A percentile compares a stretch with the other conserved stretches of the same genome.
These are phyloP conservation scores for Sminthurides aquaticus DNA, from an alignment of 2,888 invertebrate species.

Conservation along the genomic window DNA sequence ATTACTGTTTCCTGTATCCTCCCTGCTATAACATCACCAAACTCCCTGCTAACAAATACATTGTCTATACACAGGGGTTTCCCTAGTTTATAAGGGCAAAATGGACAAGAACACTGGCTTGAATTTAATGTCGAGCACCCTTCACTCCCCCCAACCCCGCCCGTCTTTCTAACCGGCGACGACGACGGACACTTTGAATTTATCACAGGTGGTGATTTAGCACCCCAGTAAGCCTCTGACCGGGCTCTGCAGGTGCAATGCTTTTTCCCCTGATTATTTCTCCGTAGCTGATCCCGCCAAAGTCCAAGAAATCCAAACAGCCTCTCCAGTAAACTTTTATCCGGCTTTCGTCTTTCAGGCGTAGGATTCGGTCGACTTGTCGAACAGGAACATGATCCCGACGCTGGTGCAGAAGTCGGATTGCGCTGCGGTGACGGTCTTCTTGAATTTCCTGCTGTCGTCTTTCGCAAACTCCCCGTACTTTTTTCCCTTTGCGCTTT, in stretches of 20 bases:
- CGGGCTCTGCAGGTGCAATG: not conserved
- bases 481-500: no score
- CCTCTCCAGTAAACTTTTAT: not conserved
- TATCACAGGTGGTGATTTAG: not conserved
- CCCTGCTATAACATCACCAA: not conserved
- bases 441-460: no score
- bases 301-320: not conserved
- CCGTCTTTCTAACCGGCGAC: not conserved
- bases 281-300: not conserved
- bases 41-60: not conserved
- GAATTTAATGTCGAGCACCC: not conserved
- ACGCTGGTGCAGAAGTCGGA: no score
- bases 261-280: not conserved
- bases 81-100: not conserved
- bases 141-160: not conserved
- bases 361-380: not conserved
- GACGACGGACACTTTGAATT: no score
- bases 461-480: no score
- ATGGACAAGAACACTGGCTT: not conserved
- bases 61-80: not conserved
- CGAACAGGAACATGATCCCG: no score
- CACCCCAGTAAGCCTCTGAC: not conserved
- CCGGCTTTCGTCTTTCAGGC: not conserved
- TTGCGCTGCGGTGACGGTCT: no score
- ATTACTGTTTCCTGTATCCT: not conserved